phyloP scores from a whole-genome alignment of 2,797 vertebrate species.

The Cuniculus paca region DNA sequence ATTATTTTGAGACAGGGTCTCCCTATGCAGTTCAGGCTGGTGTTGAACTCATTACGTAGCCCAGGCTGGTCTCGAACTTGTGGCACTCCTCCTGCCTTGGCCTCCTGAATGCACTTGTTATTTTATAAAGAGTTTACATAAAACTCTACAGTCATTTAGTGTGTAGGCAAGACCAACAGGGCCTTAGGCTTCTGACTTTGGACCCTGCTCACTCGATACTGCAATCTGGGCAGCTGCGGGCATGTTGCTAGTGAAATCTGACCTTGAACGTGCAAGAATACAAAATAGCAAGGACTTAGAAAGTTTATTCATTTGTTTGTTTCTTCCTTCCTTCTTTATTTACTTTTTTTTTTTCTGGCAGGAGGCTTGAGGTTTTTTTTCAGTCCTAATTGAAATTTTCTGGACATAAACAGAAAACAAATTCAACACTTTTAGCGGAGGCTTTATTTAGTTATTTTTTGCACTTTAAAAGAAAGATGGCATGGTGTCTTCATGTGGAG shows the following conservation, averaged over 20 bases:
- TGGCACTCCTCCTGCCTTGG: not conserved
- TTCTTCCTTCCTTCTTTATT: not conserved
- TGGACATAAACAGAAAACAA: constrained; percentile 15
- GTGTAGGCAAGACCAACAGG: not conserved
- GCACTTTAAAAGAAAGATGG: not conserved
- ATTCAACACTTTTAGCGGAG: not conserved
- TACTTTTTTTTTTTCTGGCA: not conserved
- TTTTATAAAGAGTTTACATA: not conserved
- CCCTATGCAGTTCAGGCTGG: not conserved
- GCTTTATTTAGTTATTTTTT: not conserved
- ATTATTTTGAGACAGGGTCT: not conserved
- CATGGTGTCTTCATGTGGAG: not conserved
- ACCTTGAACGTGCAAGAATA: not conserved
- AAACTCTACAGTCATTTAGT: not conserved
- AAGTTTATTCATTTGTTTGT: not conserved
- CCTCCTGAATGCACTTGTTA: not conserved
- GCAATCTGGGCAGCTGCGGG: not conserved
- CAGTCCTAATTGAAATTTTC: not conserved
- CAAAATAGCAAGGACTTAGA: not conserved
- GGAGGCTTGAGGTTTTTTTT: not conserved
- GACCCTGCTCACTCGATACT: not conserved
- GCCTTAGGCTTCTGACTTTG: not conserved
- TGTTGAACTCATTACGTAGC: not conserved
- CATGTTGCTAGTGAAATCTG: not conserved
- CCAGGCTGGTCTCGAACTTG: not conserved